These are phyloP conservation scores for Amphimedon queenslandica DNA, from an alignment of 37 sponge, comb jelly and placozoan species.

Conservation along the genomic window DNA sequence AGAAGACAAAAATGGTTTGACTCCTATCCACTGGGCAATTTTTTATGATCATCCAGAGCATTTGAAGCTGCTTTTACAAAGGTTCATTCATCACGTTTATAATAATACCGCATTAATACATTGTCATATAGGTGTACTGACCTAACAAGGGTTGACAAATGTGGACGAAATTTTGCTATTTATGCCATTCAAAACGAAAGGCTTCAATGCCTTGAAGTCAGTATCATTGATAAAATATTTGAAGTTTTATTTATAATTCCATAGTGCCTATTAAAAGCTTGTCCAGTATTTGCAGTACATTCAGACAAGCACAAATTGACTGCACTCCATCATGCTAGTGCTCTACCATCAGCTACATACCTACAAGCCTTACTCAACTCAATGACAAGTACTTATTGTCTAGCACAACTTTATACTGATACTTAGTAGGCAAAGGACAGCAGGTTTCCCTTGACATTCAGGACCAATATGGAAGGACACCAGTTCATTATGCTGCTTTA, in stretches of 20 bases:
- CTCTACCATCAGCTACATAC: neutral
- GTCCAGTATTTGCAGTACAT: constrained; percentile 15
- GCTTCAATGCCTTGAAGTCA: constrained; percentile 22
- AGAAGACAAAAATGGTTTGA: constrained; percentile 37
- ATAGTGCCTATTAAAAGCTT: too few species aligned
- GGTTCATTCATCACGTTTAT: too few species aligned
- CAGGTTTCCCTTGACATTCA: too few species aligned
- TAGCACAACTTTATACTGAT: too few species aligned
- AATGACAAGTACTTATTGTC: too few species aligned
- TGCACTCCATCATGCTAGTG: constrained; percentile 49
- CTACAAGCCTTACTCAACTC: neutral
- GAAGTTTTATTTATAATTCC: neutral
- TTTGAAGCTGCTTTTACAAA: constrained; percentile 34
- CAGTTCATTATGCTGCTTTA: too few species aligned
- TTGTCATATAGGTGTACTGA: too few species aligned
- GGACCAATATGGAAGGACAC: too few species aligned
- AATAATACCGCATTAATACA: too few species aligned
- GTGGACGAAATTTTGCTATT: too few species aligned
- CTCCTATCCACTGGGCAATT: constrained; percentile 75
- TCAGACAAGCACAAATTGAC: constrained; percentile 18
- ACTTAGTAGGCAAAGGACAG: too few species aligned
- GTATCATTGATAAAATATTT: neutral
- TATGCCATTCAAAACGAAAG: constrained; percentile 33
- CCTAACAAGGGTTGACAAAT: too few species aligned
- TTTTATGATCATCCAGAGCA: constrained; percentile 36